Evolutionary conservation across 1,140 invertebrate genomes (phyloP).

Genomic region (Euglossa dilemma): DNA sequence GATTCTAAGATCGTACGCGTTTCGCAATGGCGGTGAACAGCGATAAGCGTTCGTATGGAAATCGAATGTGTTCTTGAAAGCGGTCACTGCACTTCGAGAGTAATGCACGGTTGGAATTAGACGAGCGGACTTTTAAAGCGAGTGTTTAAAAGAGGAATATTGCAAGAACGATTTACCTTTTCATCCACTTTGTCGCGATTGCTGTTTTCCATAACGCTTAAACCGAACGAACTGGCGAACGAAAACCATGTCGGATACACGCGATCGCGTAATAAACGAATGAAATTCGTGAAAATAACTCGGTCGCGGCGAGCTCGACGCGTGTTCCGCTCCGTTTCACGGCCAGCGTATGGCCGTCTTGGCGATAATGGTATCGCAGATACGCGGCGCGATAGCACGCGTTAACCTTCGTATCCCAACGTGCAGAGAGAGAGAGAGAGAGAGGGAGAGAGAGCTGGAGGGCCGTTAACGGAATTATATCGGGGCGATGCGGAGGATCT

Average conservation of each 20-base stretch:
- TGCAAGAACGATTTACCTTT: too few species aligned
- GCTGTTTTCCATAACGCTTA: too few species aligned
- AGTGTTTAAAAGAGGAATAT: not conserved
- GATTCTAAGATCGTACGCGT: not conserved
- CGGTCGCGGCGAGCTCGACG: not conserved
- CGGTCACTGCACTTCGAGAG: not conserved
- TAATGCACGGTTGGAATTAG: not conserved
- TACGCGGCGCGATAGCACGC: constrained; percentile 25
- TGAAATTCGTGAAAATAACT: constrained; percentile 24
- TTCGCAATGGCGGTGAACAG: not conserved
- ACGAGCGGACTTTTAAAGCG: not conserved
- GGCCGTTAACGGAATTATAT: constrained; percentile 54
- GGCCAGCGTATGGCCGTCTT: not conserved
- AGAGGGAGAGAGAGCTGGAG: not conserved
- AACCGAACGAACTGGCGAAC: not conserved
- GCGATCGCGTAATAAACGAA: constrained; percentile 32
- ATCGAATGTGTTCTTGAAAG: not conserved
- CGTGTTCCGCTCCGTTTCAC: not conserved
- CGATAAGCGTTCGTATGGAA: not conserved
- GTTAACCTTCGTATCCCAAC: constrained; percentile 41
- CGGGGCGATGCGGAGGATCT: constrained; percentile 21
- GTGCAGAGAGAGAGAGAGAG: too few species aligned
- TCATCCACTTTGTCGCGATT: too few species aligned
- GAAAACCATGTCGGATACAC: not conserved
- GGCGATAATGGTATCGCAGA: constrained; percentile 8